Conservation (phyloP, 2,113 vertebrate genomes). For the Mastomys natalensis region DNA sequence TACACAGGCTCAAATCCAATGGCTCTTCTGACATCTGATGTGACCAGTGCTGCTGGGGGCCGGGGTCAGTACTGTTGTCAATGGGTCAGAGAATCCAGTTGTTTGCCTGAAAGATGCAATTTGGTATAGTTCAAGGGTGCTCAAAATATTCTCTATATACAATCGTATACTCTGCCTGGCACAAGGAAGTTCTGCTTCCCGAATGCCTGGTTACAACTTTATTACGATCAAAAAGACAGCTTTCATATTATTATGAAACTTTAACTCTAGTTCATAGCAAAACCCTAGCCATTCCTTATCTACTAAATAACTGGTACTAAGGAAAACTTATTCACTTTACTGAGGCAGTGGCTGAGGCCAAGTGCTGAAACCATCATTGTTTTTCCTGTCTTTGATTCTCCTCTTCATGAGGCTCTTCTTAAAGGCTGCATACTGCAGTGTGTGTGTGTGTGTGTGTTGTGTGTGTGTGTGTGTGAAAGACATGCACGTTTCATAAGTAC, state of each 20-base stretch:
- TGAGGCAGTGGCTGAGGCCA: background rate
- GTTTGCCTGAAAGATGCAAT: fast-evolving
- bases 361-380: background rate
- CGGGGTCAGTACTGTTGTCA: too few relatives aligned
- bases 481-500: fast-evolving
- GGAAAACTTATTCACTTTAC: background rate
- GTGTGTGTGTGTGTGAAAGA: background rate
- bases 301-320: background rate
- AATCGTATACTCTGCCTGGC: background rate
- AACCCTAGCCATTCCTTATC: background rate
- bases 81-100: background rate
- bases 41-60: fast-evolving
- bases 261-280: background rate
- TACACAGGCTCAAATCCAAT: background rate
- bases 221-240: background rate
- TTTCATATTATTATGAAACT: background rate
- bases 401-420: background rate
- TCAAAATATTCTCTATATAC: too few relatives aligned
- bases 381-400: too few relatives aligned
- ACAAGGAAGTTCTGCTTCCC: background rate
- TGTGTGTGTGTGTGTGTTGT: background rate
- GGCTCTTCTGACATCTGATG: background rate
- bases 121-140: background rate
- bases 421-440: background rate
- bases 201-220: background rate